Percentiles rank a stretch among this genome's conserved stretches.
Evolutionary conservation across 1,140 invertebrate species (phyloP).

Genomic region (Leptinotarsa defecta): DNA sequence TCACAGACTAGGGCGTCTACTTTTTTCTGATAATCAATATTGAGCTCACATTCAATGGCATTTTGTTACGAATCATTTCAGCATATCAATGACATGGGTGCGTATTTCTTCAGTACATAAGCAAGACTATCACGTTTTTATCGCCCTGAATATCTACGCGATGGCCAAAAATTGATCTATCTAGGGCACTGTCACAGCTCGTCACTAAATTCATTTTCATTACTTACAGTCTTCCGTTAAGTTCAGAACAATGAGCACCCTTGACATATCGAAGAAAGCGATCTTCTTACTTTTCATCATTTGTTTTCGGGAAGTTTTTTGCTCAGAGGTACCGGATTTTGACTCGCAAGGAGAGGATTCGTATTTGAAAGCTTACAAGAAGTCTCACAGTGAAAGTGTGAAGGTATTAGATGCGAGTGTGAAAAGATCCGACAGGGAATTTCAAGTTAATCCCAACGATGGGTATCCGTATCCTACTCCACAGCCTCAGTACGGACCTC

Average conservation of each 20-base stretch:
- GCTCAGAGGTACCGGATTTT: background rate
- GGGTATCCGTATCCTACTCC: background rate
- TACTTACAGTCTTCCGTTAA: background rate
- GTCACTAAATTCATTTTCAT: background rate
- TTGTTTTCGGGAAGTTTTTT: background rate
- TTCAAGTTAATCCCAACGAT: background rate
- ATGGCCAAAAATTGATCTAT: conserved; percentile 4
- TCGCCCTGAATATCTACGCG: background rate
- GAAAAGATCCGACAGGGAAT: conserved; percentile 19
- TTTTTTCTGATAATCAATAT: background rate
- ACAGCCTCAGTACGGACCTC: conserved; percentile 14
- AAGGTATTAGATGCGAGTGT: background rate
- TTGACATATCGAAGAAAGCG: background rate
- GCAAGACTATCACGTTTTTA: background rate
- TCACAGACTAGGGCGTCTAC: background rate
- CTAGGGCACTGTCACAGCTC: conserved; percentile 4
- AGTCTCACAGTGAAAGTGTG: conserved; percentile 8
- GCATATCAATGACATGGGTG: background rate
- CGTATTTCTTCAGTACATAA: background rate
- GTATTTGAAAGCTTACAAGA: conserved; percentile 20
- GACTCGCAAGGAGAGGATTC: conserved; percentile 14
- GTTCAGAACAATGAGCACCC: background rate
- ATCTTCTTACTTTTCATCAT: background rate
- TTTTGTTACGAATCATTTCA: background rate
- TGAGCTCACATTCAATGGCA: background rate